A percentile compares a stretch with the other conserved stretches of the same genome.
These are phyloP conservation scores for Perizoma affinitatum DNA, from an alignment of 2,888 invertebrate species.

Conservation along the genomic window DNA sequence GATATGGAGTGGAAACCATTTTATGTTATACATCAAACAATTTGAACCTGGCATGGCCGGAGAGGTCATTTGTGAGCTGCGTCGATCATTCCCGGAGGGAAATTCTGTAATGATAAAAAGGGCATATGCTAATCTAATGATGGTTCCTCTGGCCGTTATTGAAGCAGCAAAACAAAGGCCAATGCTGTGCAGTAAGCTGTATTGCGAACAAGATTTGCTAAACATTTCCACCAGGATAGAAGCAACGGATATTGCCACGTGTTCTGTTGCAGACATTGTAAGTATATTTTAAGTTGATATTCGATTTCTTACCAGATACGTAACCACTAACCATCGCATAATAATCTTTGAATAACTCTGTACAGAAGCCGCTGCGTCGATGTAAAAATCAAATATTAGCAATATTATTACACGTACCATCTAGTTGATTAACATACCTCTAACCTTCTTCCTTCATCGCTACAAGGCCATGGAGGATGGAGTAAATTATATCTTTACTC, in stretches of 20 bases:
- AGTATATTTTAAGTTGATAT: background rate
- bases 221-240: background rate
- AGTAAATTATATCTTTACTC: too few species aligned
- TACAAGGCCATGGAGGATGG: too few species aligned
- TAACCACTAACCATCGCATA: too few species aligned
- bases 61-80: constrained; percentile 45
- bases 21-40: constrained; percentile 43
- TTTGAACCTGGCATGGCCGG: constrained; percentile 48
- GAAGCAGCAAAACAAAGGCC: background rate
- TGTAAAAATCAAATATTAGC: too few species aligned
- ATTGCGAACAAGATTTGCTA: background rate
- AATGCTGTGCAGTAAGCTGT: constrained; percentile 5
- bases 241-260: background rate
- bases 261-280: background rate
- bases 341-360: too few species aligned
- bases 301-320: too few species aligned
- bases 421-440: too few species aligned
- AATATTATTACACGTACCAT: too few species aligned
- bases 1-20: constrained; percentile 41
- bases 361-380: too few species aligned
- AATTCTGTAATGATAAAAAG: constrained; percentile 36
- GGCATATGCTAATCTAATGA: constrained; percentile 26
- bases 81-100: constrained; percentile 33
- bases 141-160: constrained; percentile 26
- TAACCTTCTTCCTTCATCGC: too few species aligned